phyloP scores from a whole-genome alignment of 1,140 invertebrate species.

The Achatina immaculata region DNA sequence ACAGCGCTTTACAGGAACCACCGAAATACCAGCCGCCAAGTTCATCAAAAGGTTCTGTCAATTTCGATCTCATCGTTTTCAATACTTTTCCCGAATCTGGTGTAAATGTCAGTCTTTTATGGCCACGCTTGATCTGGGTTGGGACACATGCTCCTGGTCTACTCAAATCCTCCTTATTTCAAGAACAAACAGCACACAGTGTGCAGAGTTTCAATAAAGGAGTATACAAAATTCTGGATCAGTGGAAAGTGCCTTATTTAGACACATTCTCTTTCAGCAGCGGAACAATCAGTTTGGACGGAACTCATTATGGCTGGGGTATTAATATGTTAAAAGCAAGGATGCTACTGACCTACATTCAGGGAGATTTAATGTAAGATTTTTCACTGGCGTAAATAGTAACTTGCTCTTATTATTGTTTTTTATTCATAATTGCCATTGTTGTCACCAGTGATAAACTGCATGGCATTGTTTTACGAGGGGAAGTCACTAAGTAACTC shows the following conservation, averaged over 20 bases:
- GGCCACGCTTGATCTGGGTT: slow-evolving; percentile 29
- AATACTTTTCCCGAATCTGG: background rate
- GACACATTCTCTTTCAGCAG: slow-evolving; percentile 38
- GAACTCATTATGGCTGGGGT: slow-evolving; percentile 41
- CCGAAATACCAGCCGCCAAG: too few relatives aligned
- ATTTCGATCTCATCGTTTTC: background rate
- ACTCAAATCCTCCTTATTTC: slow-evolving; percentile 29
- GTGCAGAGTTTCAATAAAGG: background rate
- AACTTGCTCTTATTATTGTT: too few relatives aligned
- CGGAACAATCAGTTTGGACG: slow-evolving; percentile 37
- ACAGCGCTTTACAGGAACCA: too few relatives aligned
- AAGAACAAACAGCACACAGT: background rate
- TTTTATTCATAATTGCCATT: too few relatives aligned
- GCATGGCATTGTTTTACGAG: too few relatives aligned
- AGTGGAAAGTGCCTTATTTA: slow-evolving; percentile 12
- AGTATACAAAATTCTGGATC: background rate
- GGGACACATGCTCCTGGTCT: slow-evolving; percentile 38
- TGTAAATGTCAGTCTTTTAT: background rate
- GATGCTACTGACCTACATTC: slow-evolving; percentile 37
- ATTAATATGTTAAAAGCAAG: slow-evolving; percentile 35
- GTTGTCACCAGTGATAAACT: too few relatives aligned
- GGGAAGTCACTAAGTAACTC: too few relatives aligned
- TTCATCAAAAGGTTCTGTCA: too few relatives aligned
- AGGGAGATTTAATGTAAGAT: too few relatives aligned
- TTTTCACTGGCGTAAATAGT: too few relatives aligned